Evolutionary conservation across 2,888 invertebrate genomes (phyloP).

Genomic region (Celastrina argiolus): DNA sequence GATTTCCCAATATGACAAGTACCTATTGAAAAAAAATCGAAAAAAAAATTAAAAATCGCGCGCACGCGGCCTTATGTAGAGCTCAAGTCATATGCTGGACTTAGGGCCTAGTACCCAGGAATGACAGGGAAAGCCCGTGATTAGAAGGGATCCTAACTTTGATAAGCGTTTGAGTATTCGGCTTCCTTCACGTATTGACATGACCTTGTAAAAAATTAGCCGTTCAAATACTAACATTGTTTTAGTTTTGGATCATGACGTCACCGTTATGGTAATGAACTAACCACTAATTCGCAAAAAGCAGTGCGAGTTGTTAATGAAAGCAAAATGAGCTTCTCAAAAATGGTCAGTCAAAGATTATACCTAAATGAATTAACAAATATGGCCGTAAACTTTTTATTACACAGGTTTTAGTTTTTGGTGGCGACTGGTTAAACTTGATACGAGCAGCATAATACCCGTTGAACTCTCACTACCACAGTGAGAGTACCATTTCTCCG

Average conservation of each 20-base stretch:
- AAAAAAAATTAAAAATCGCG: no score
- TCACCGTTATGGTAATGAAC: not conserved
- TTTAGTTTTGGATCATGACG: not conserved
- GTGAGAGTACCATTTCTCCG: conserved; percentile 2
- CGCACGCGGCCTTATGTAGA: no score
- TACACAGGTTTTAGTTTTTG: not conserved
- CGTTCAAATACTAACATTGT: not conserved
- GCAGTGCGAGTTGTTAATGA: not conserved
- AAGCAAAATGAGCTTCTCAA: not conserved
- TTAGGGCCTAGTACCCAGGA: no score
- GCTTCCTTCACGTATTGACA: no score
- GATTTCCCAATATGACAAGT: no score
- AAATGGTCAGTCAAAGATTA: not conserved
- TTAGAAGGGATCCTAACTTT: no score
- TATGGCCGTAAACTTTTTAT: conserved; percentile 1
- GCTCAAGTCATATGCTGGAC: no score
- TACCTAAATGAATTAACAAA: not conserved
- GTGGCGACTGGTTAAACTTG: not conserved
- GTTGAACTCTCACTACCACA: not conserved
- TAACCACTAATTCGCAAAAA: not conserved
- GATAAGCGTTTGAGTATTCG: no score
- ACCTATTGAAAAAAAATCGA: no score
- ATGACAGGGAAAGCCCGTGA: no score
- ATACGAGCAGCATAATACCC: not conserved
- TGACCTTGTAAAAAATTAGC: not conserved